Base-by-base conservation (phyloP, 2,113 vertebrate genomes). In the Pollachius pollachius region DNA sequence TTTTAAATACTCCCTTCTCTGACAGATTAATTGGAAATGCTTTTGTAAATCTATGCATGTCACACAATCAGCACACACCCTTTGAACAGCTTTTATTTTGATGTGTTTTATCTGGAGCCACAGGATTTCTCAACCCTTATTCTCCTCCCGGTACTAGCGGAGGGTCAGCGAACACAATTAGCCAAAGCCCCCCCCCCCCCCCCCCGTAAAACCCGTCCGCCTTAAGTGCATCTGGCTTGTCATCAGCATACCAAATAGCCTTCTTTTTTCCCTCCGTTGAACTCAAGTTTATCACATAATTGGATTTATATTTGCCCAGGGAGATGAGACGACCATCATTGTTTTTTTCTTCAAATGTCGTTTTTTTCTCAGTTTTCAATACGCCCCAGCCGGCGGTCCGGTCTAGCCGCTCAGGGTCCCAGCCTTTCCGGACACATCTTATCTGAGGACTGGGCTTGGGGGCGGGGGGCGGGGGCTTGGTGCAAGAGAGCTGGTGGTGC, bases 251-350 rank as follows among this genome's bases (percentile, higher is more conserved):
- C 12, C 13, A 80, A 62, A 27, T n/a, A 37, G 9, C n/a, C 81
- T 70, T 48, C 41, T 13, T 13, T 48, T 30, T 73, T 73, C 74
- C 11, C 70, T n/a, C 63, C 54, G 60, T 34, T 60, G 34, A 76
- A 79, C 73, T 75, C 69, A 64, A 70, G 75, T 85, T 89, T 80
- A 82, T 85, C 71, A 81, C 30, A 79, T 84, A 83, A 87, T 88
- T 85, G 85, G 86, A 85, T 89, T 88, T 78, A 12, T 83, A 83
- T 87, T 85, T 85, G 78, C 72, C 9, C 58, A 77, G 70, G 72
- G 70, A 71, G 58, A 70, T 61, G 16, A 69, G 65, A 48, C 8
- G 23, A 41, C 19, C 37, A 13, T 48, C 41, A 48, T 9, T 5
- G 6, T 48, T 48, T 48, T 48, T 9, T 48, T 48, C 9, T 13